Evolutionary conservation across 1,140 invertebrate species (phyloP), one percentile per base, ranked within the genome.

Genomic region (Drosophila sproati): DNA sequence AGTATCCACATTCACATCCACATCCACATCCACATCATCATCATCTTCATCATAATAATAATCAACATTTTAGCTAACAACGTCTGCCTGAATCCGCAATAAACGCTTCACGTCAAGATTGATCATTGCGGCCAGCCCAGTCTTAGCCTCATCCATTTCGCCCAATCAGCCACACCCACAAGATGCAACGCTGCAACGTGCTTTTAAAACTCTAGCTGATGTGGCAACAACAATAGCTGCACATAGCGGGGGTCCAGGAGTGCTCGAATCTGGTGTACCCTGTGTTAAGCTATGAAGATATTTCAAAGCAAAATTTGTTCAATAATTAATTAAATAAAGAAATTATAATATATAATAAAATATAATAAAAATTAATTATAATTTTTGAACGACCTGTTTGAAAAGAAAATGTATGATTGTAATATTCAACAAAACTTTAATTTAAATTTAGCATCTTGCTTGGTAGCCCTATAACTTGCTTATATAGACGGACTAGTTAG

Each of bases 161-260:
- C 77, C 82, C 82, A 83, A 83, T 83, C 81, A 83, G 85, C 83
- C 83, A 87, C 83, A 83, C 83, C 83, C 85, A 88, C 83, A 88
- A 88, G 69, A 64, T 80, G 82, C 73, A 63, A 35, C 66, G 51
- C 43, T 70, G 54, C 55, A 59, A 20, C 80, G 80, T 71, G 80
- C 80, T 82, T 69, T 51, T 70, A 80, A 78, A 74, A 78, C 52
- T 73, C 66, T 64, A 32, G 77, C 68, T 66, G 81, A 80, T 69
- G 64, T 83, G 77, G 77, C 77, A 83, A 72, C 47, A 72, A 79
- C 62, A 68, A 81, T 68, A 73, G 66, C 69, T 67, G 37, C 67
- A 60, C 45, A 51, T 61, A 61, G 51, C 4, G n/a, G 28, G 6
- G 59, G 59, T n/a, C 12, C 4, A 5, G 3, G 32, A 39, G 2